These are phyloP conservation scores for Myopa testacea DNA, from an alignment of 2,888 invertebrate species.

Conservation along the genomic window DNA sequence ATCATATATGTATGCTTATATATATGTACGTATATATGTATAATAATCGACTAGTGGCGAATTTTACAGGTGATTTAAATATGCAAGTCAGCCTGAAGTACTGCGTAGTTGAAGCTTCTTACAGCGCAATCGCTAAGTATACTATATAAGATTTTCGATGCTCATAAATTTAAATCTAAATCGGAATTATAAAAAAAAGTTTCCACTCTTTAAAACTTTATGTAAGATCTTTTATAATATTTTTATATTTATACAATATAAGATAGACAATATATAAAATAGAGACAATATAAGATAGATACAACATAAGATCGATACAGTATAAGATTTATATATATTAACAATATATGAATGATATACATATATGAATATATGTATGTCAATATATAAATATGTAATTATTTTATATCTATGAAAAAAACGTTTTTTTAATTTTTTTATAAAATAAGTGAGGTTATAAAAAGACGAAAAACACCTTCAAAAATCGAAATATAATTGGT, in stretches of 20 bases:
- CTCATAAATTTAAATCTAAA: background rate
- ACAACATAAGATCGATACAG: background rate
- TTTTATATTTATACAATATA: too few species aligned
- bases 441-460: too few species aligned
- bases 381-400: background rate
- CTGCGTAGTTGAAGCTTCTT: background rate
- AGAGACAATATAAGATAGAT: too few species aligned
- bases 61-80: constrained; percentile 17
- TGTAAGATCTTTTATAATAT: too few species aligned
- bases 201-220: background rate
- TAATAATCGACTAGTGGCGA: background rate
- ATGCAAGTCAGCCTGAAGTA: constrained; percentile 10
- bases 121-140: constrained; percentile 29
- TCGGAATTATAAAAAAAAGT: background rate
- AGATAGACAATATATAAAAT: too few species aligned
- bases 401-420: background rate
- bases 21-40: background rate
- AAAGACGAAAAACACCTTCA: too few species aligned
- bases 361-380: background rate
- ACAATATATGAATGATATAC: background rate
- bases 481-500: too few species aligned
- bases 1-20: background rate
- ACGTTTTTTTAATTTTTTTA: too few species aligned
- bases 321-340: background rate
- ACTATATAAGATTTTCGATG: constrained; percentile 26